Conservation (phyloP, 1,140 invertebrate genomes). For the Neodiprion lecontei region DNA sequence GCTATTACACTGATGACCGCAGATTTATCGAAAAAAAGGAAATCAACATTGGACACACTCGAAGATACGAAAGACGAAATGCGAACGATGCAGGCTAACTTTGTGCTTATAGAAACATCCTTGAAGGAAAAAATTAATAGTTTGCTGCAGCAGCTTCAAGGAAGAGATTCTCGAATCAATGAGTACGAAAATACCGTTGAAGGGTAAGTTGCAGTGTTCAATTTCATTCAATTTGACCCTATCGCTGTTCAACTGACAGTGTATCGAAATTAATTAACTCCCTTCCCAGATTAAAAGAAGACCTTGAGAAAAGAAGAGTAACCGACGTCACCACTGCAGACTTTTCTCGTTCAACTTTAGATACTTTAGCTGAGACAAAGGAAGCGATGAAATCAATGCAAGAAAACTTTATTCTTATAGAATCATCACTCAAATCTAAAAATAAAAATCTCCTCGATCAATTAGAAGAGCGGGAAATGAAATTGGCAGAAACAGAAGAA, state of each 20-base stretch:
- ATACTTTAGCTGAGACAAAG: constrained; percentile 64
- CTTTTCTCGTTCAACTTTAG: constrained; percentile 56
- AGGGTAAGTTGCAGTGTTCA: constrained; percentile 36
- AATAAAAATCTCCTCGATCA: constrained; percentile 54
- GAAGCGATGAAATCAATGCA: constrained; percentile 68
- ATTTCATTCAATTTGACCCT: constrained; percentile 20
- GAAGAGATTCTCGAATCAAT: constrained; percentile 65
- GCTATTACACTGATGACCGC: constrained; percentile 81
- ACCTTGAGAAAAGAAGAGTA: constrained; percentile 44
- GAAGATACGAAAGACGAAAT: constrained; percentile 83
- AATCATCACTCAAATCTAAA: constrained; percentile 56
- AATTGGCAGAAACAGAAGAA: constrained; percentile 48
- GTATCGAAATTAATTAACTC: constrained; percentile 15
- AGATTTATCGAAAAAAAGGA: constrained; percentile 75
- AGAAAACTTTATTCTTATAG: constrained; percentile 64
- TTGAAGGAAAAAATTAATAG: constrained; percentile 71
- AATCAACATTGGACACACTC: constrained; percentile 72
- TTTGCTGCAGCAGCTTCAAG: constrained; percentile 60
- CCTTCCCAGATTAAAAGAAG: constrained; percentile 43
- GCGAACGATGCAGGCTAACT: constrained; percentile 81
- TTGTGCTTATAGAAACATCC: constrained; percentile 73
- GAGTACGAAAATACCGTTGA: constrained; percentile 50
- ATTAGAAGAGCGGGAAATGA: constrained; percentile 48
- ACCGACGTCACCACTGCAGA: constrained; percentile 44
- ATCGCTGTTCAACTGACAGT: constrained; percentile 10